Evolutionary conservation across 2,797 vertebrate genomes (phyloP).

Genomic region (Orestias chungarensis): DNA sequence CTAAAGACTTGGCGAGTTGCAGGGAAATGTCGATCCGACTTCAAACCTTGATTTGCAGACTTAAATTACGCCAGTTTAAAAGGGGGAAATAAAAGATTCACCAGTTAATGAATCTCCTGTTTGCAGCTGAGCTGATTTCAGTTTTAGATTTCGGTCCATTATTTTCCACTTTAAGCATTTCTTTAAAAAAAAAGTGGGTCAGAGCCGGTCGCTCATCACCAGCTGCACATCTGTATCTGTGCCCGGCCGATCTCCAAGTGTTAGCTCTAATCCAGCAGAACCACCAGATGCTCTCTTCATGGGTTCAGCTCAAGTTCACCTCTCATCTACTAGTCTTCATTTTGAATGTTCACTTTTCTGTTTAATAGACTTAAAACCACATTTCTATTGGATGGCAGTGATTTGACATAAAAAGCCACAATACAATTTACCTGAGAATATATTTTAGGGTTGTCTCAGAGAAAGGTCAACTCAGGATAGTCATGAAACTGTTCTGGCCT

Average conservation of each 20-base stretch:
- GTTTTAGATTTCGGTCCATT: slow-evolving; percentile 8
- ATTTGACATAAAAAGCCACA: background rate
- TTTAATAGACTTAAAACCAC: no score
- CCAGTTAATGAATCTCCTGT: background rate
- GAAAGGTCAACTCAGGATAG: background rate
- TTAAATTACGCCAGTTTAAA: background rate
- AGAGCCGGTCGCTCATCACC: slow-evolving; percentile 22
- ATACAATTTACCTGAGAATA: background rate
- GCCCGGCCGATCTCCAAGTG: slow-evolving; percentile 23
- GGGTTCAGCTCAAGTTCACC: background rate
- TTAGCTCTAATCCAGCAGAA: slow-evolving; percentile 43
- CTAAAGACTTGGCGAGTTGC: background rate
- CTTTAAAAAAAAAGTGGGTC: slow-evolving; percentile 39
- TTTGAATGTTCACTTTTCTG: background rate
- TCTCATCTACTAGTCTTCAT: background rate
- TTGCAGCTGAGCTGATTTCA: slow-evolving; percentile 23
- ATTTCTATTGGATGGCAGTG: background rate
- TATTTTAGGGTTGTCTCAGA: background rate
- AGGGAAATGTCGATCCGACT: background rate
- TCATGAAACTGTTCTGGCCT: background rate
- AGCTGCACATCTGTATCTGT: slow-evolving; percentile 12
- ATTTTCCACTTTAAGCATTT: slow-evolving; percentile 2
- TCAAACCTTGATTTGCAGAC: background rate
- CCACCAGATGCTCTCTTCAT: slow-evolving; percentile 19
- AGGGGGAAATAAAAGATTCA: background rate